phyloP scores from a whole-genome alignment of 2,888 invertebrate genomes.

The Galerucella nymphaeae region DNA sequence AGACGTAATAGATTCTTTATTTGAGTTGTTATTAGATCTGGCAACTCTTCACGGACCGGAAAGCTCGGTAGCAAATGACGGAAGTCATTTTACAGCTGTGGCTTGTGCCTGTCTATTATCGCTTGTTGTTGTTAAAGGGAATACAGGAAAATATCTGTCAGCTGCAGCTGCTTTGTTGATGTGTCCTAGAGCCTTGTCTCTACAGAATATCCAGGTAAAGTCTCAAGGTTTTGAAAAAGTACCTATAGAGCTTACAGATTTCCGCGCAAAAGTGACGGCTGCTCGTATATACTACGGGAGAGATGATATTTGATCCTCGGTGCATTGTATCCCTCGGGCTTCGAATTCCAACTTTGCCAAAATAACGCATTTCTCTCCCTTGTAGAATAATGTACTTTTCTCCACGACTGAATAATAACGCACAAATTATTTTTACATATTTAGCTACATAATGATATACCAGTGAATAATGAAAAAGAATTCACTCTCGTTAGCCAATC shows the following conservation, averaged over 20 bases:
- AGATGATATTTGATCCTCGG: too few species aligned
- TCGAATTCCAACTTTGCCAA: too few species aligned
- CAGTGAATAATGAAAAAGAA: too few species aligned
- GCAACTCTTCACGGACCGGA: constrained; percentile 77
- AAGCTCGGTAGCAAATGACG: constrained; percentile 70
- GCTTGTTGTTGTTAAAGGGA: constrained; percentile 91
- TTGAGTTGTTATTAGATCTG: constrained; percentile 85
- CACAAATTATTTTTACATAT: too few species aligned
- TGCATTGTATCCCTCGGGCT: too few species aligned
- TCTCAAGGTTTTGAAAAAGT: not conserved
- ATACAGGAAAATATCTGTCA: constrained; percentile 89
- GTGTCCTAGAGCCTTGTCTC: constrained; percentile 80
- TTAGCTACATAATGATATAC: too few species aligned
- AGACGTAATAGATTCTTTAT: constrained; percentile 82
- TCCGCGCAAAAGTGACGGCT: too few species aligned
- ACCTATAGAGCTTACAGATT: not conserved
- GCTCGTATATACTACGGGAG: too few species aligned
- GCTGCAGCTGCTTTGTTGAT: constrained; percentile 89
- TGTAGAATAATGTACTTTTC: too few species aligned
- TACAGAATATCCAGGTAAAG: constrained; percentile 82
- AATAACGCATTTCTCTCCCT: too few species aligned
- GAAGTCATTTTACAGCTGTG: constrained; percentile 82
- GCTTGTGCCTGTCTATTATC: constrained; percentile 94
- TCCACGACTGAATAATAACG: too few species aligned
- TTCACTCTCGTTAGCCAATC: too few species aligned